A percentile compares a stretch with the other conserved stretches of the same genome.
Conservation (phyloP, 2,113 vertebrate species). For the Muntiacus reevesi region DNA sequence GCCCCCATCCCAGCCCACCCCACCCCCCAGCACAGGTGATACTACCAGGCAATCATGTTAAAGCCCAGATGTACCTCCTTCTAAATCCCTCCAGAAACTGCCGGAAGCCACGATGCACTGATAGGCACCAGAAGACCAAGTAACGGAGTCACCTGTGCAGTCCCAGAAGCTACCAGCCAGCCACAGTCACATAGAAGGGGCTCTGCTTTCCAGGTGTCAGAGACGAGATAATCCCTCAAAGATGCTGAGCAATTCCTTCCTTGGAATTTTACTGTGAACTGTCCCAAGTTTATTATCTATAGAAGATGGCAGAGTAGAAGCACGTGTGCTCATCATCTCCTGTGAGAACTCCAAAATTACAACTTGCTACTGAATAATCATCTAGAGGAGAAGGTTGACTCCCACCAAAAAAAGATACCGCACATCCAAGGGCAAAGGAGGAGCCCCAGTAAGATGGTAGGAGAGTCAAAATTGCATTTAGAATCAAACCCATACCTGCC, state of each 20-base stretch:
- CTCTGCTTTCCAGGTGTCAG: not conserved
- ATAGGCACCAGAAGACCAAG: not conserved
- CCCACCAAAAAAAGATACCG: not conserved
- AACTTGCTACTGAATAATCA: not conserved
- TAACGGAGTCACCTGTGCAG: not conserved
- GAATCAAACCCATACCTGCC: not conserved
- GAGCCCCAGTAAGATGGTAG: not conserved
- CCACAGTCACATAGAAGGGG: not conserved
- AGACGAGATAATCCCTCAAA: not conserved
- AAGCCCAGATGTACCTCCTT: not conserved
- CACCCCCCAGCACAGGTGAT: not conserved
- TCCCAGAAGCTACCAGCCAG: not conserved
- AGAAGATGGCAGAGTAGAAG: not conserved
- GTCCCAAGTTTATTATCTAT: not conserved
- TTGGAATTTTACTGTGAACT: not conserved
- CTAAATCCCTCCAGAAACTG: not conserved
- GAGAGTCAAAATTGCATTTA: not conserved
- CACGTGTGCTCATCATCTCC: not conserved
- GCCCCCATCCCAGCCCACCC: not conserved
- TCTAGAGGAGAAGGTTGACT: not conserved
- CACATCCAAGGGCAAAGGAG: not conserved
- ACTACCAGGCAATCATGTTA: not conserved
- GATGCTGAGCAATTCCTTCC: not conserved
- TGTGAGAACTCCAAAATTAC: not conserved
- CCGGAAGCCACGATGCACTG: not conserved